These are phyloP conservation scores for Drosophila robusta DNA, from an alignment of 2,888 invertebrate species.

Conservation along the genomic window DNA sequence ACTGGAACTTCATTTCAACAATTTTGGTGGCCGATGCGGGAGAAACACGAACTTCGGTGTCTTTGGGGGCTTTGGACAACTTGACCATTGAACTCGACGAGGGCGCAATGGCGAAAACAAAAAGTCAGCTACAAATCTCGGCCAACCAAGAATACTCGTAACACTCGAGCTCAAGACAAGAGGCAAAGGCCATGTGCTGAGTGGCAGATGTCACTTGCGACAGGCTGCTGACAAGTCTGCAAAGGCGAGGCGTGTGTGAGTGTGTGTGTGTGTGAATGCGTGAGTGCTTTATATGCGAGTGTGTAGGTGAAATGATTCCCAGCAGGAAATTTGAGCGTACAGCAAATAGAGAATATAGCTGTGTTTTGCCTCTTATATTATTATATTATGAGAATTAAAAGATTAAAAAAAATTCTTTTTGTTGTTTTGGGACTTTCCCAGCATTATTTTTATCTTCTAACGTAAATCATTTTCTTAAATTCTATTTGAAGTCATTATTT, in stretches of 20 bases:
- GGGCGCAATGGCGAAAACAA: constrained; percentile 23
- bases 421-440: no score
- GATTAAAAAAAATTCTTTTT: no score
- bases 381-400: neutral
- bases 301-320: constrained; percentile 30
- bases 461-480: no score
- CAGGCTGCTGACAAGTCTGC: constrained; percentile 64
- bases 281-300: constrained; percentile 1
- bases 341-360: neutral
- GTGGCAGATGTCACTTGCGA: constrained; percentile 71
- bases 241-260: constrained; percentile 33
- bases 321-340: constrained; percentile 38
- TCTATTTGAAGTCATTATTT: no score
- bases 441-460: no score
- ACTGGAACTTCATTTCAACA: constrained; percentile 35
- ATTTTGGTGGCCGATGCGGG: neutral
- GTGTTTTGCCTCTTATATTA: neutral
- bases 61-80: constrained; percentile 11
- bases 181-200: constrained; percentile 55
- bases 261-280: constrained; percentile 25
- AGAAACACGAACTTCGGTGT: constrained; percentile 6
- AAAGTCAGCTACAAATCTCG: constrained; percentile 58
- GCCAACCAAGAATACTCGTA: constrained; percentile 42
- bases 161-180: constrained; percentile 51
- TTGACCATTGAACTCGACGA: constrained; percentile 72